phyloP scores from a whole-genome alignment of 1,140 invertebrate species.

The Drosophila sucinea region DNA sequence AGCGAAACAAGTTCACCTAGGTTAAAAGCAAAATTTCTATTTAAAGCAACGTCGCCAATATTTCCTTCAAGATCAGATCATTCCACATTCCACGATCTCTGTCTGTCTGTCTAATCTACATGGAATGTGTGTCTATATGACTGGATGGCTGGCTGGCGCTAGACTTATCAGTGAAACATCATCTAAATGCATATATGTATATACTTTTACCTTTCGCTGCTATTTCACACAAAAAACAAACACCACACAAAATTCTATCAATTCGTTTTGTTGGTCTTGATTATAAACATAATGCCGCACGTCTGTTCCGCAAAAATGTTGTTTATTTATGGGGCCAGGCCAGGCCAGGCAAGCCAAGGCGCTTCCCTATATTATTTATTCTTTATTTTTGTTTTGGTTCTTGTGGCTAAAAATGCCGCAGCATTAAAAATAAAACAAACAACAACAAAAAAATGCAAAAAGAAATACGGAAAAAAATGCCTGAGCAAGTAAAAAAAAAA shows the following conservation, averaged over 20 bases:
- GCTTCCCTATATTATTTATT: constrained; percentile 61
- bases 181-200: neutral
- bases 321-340: constrained; percentile 68
- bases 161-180: constrained; percentile 14
- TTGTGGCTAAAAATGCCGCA: constrained; percentile 64
- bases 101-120: neutral
- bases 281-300: constrained; percentile 21
- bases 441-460: constrained; percentile 37
- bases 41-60: constrained; percentile 20
- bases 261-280: neutral
- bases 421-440: constrained; percentile 30
- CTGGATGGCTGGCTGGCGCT: constrained; percentile 5
- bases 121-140: constrained; percentile 1
- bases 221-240: neutral
- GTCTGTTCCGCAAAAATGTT: constrained; percentile 41
- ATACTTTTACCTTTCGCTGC: constrained; percentile 11
- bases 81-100: constrained; percentile 5
- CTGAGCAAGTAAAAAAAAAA: constrained; percentile 6
- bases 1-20: constrained; percentile 16
- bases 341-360: constrained; percentile 25
- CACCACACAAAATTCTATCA: neutral
- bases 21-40: constrained; percentile 9
- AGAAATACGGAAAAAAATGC: constrained; percentile 21
- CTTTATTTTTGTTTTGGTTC: constrained; percentile 22
- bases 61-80: constrained; percentile 15